Evolutionary conservation across 2,113 vertebrate genomes (phyloP).

Genomic region (Dendropsophus ebraccatus): DNA sequence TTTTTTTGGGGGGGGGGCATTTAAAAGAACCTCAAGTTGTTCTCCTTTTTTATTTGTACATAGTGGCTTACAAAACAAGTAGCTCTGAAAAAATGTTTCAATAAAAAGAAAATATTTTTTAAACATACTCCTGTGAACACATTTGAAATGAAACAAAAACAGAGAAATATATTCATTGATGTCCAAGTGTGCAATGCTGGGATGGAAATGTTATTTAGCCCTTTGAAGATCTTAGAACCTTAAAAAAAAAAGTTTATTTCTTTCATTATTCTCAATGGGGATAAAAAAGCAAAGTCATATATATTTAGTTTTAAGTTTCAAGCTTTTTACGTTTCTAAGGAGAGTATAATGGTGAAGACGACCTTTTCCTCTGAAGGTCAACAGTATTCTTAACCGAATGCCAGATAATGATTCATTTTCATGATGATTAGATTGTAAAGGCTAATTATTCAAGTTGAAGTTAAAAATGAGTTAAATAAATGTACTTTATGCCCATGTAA

Average conservation of each 20-base stretch:
- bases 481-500: not conserved
- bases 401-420: conserved; percentile 42
- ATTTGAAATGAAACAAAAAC: conserved; percentile 18
- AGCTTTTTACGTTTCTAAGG: conserved; percentile 2
- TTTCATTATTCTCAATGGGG: conserved; percentile 53
- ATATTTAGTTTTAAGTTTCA: conserved; percentile 53
- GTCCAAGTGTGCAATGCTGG: conserved; percentile 41
- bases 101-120: conserved; percentile 16
- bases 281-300: accelerated
- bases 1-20: too few relatives aligned
- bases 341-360: conserved; percentile 39
- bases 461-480: conserved; percentile 35
- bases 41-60: too few relatives aligned
- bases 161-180: conserved; percentile 51
- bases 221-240: conserved; percentile 35
- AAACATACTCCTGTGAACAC: not conserved
- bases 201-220: conserved; percentile 57
- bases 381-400: not conserved
- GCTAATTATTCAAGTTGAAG: conserved; percentile 47
- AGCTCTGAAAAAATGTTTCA: not conserved
- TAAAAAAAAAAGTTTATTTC: conserved; percentile 47
- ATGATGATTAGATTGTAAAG: conserved; percentile 46
- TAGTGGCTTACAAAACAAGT: not conserved
- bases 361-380: conserved; percentile 2
- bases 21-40: too few relatives aligned